Evolutionary conservation across 2,113 vertebrate species (phyloP).

Genomic region (Spermophilus dauricus): DNA sequence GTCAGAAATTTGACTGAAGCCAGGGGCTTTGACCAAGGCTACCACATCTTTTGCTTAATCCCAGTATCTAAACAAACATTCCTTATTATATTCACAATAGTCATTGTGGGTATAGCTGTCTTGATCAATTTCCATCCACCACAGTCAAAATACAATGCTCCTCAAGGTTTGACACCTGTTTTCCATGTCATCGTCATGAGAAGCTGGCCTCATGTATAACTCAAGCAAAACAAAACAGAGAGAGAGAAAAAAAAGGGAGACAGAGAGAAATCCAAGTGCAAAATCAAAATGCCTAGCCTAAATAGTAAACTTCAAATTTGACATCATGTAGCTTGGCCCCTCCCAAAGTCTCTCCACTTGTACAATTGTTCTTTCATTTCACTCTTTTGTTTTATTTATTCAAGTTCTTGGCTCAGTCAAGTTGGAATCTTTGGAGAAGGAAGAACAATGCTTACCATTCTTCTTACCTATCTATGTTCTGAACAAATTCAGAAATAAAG

Average conservation of each 20-base stretch:
- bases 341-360: neutral
- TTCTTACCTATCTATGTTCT: neutral
- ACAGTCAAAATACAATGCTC: neutral
- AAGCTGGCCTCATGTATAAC: neutral
- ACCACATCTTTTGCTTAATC: neutral
- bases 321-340: neutral
- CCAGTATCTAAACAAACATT: neutral
- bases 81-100: too few relatives aligned
- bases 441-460: neutral
- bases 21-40: neutral
- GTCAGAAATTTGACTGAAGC: neutral
- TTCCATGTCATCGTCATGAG: neutral
- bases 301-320: neutral
- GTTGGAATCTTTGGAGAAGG: neutral
- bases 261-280: neutral
- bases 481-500: constrained; percentile 31
- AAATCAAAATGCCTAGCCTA: constrained; percentile 7
- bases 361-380: neutral
- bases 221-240: neutral
- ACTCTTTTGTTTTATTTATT: neutral
- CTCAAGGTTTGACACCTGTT: neutral
- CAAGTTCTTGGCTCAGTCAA: neutral
- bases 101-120: neutral
- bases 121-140: neutral
- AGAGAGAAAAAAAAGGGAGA: neutral